phyloP scores from a whole-genome alignment of 1,140 invertebrate species.

The Atta colombica region DNA sequence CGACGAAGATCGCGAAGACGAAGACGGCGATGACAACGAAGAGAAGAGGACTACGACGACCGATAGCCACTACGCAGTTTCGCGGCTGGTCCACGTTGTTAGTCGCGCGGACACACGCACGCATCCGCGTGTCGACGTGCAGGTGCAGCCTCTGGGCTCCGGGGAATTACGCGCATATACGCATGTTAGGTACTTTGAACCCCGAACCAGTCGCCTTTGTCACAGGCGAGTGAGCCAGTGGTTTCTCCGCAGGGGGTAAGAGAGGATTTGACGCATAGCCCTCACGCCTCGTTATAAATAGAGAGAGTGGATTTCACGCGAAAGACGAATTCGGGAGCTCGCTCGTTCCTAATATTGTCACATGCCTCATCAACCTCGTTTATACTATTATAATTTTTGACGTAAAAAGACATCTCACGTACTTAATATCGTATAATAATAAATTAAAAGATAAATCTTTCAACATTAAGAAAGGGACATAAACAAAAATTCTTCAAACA shows the following conservation, averaged over 20 bases:
- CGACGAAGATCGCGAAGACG: conserved; percentile 58
- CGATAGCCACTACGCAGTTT: conserved; percentile 57
- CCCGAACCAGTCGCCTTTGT: conserved; percentile 43
- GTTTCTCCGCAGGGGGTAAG: conserved; percentile 67
- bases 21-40: background rate
- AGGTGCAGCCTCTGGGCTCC: conserved; percentile 40
- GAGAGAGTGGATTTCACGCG: conserved; percentile 41
- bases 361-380: conserved; percentile 15
- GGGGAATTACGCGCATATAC: conserved; percentile 40
- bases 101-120: background rate
- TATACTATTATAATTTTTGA: background rate
- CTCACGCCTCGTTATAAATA: conserved; percentile 49
- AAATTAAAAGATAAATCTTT: background rate
- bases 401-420: background rate
- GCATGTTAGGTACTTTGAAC: conserved; percentile 62
- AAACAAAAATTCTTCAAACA: background rate
- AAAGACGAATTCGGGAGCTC: conserved; percentile 27
- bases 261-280: conserved; percentile 62
- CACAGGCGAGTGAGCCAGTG: conserved; percentile 57
- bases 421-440: background rate
- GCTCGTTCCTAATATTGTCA: background rate
- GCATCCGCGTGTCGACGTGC: conserved; percentile 16
- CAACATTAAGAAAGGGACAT: background rate
- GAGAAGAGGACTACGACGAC: conserved; percentile 43
- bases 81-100: conserved; percentile 28